A percentile compares a stretch with the other conserved stretches of the same genome.
These are phyloP conservation scores for Pangasius macronema DNA, from an alignment of 2,797 vertebrate species.

Conservation along the genomic window DNA sequence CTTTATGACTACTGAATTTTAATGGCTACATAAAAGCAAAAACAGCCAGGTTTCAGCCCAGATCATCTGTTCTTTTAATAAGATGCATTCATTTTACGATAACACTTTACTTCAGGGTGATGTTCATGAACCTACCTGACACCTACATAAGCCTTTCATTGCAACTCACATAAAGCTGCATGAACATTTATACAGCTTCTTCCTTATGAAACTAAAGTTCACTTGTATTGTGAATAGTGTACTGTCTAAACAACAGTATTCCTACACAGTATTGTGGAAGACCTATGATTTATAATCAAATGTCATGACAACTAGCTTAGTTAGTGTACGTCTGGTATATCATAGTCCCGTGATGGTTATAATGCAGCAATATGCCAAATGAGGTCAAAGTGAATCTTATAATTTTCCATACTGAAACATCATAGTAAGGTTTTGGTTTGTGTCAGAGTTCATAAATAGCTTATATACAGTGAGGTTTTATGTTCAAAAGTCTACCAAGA, in stretches of 20 bases:
- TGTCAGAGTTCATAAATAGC: not conserved
- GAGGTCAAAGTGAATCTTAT: not conserved
- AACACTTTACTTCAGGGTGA: not conserved
- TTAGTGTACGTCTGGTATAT: not conserved
- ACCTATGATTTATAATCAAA: not conserved
- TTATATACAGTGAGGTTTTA: not conserved
- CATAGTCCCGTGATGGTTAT: not conserved
- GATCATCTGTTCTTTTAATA: not conserved
- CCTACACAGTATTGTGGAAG: no score
- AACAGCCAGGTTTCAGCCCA: not conserved
- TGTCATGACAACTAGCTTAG: not conserved
- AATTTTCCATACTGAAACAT: not conserved
- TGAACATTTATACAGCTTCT: not conserved
- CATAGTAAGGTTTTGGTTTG: not conserved
- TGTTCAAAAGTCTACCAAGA: not conserved
- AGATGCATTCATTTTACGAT: not conserved
- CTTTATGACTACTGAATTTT: constrained; percentile 36
- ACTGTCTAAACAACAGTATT: no score
- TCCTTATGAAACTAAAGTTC: no score
- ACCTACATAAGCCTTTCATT: not conserved
- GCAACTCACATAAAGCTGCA: not conserved
- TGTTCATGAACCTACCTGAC: not conserved
- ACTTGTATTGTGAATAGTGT: no score
- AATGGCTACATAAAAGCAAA: constrained; percentile 13
- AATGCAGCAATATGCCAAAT: not conserved